Evolutionary conservation across 2,888 invertebrate species (phyloP).

Genomic region (Onchidella celtica): DNA sequence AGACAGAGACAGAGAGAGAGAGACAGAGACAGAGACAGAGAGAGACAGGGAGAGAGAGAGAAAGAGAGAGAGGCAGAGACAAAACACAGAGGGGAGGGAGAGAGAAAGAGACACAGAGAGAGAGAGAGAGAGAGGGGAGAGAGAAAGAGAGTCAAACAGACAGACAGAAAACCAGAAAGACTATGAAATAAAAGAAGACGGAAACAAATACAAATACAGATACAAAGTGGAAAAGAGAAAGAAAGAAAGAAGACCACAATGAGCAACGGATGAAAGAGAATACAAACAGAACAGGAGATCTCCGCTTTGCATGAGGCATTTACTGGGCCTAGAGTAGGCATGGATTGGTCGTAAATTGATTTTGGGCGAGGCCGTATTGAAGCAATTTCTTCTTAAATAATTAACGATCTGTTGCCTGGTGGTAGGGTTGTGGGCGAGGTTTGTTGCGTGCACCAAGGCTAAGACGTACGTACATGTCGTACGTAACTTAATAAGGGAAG

Average conservation of each 20-base stretch:
- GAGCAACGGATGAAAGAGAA: neutral
- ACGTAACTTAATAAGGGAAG: too few species aligned
- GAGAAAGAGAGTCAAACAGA: neutral
- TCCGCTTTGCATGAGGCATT: too few species aligned
- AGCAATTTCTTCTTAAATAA: too few species aligned
- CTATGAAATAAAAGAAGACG: neutral
- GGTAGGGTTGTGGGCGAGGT: too few species aligned
- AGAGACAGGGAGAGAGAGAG: slow-evolving; percentile 10
- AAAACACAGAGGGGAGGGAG: neutral
- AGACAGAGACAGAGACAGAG: neutral
- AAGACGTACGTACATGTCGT: too few species aligned
- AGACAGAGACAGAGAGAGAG: neutral
- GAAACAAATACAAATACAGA: neutral
- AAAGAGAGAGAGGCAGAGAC: neutral
- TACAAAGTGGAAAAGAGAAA: neutral
- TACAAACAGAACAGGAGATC: too few species aligned
- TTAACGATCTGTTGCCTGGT: too few species aligned
- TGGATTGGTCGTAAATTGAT: too few species aligned
- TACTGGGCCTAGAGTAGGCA: too few species aligned
- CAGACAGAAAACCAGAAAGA: neutral
- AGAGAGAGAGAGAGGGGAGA: neutral
- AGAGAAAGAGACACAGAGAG: neutral
- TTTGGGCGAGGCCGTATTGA: too few species aligned
- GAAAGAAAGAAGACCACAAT: neutral
- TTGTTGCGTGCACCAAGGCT: too few species aligned